Percentiles rank a stretch among this genome's conserved stretches.
These are phyloP conservation scores for Yponomeuta cagnagella DNA, from an alignment of 2,888 invertebrate species.

Conservation along the genomic window DNA sequence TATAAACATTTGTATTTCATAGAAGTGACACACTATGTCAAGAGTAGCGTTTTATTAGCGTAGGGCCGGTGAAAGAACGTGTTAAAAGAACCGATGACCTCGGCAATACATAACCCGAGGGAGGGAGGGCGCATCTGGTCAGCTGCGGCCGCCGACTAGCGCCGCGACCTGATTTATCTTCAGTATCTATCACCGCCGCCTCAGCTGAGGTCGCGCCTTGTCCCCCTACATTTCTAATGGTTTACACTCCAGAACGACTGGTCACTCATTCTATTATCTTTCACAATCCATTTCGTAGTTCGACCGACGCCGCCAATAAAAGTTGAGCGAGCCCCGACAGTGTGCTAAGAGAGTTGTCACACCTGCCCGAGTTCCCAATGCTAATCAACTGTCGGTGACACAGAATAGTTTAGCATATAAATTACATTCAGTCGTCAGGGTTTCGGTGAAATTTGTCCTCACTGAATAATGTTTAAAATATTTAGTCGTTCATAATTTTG, in stretches of 20 bases:
- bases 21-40: neutral
- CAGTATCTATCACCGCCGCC: conserved; percentile 61
- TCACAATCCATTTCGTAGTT: conserved; percentile 1
- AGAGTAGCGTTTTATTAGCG: neutral
- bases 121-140: conserved; percentile 47
- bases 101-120: conserved; percentile 41
- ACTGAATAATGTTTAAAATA: conserved; percentile 68
- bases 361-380: conserved; percentile 40
- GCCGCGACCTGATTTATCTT: conserved; percentile 66
- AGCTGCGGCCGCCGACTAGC: conserved; percentile 47
- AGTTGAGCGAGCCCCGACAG: conserved; percentile 30
- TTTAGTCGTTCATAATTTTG: conserved; percentile 70
- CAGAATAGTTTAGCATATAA: conserved; percentile 72
- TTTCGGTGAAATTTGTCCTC: conserved; percentile 59
- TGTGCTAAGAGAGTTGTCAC: conserved; percentile 53
- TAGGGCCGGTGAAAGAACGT: conserved; percentile 7
- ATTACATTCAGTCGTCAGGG: conserved; percentile 65
- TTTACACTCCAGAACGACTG: conserved; percentile 32
- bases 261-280: conserved; percentile 12
- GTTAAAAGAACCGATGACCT: conserved; percentile 42
- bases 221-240: conserved; percentile 48
- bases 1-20: neutral
- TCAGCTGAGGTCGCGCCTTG: conserved; percentile 50
- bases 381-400: conserved; percentile 64
- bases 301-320: neutral